Evolutionary conservation across 2,888 invertebrate genomes (phyloP).

Genomic region (Coelinius sp.): DNA sequence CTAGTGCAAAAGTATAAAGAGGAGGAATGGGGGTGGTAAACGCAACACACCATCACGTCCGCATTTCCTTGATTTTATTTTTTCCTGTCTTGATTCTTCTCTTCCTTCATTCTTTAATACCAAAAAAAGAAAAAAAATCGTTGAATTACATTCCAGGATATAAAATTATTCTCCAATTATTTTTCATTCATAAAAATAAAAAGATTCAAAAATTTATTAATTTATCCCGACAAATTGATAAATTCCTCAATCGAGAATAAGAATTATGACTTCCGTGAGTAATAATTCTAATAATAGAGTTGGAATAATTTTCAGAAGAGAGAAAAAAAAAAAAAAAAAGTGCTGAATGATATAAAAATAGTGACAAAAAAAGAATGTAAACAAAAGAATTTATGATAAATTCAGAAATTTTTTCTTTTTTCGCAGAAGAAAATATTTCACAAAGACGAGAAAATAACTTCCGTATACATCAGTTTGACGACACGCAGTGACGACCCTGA

Average conservation of each 20-base stretch:
- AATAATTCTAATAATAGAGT: not conserved
- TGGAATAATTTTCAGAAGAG: not conserved
- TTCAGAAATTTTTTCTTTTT: no score
- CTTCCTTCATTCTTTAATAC: constrained; percentile 21
- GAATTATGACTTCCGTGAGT: not conserved
- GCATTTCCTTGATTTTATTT: constrained; percentile 25
- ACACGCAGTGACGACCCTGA: constrained; percentile 46
- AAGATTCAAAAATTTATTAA: no score
- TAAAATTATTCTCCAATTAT: constrained; percentile 12
- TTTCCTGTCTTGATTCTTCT: constrained; percentile 11
- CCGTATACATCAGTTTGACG: constrained; percentile 7
- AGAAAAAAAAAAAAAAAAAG: no score
- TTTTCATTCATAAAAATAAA: not conserved
- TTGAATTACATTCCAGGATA: constrained; percentile 30
- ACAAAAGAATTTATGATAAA: no score
- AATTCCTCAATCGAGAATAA: not conserved
- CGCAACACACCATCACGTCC: constrained; percentile 25
- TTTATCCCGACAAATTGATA: not conserved
- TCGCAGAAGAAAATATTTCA: no score
- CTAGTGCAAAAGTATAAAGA: not conserved
- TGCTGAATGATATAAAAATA: not conserved
- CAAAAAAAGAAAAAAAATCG: no score
- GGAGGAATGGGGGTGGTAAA: constrained; percentile 12
- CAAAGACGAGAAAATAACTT: no score
- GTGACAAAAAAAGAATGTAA: no score